A percentile compares a stretch with the other conserved stretches of the same genome.
These are phyloP conservation scores for Vulpes vulpes DNA, from an alignment of 2,113 vertebrate genomes.

Conservation along the genomic window DNA sequence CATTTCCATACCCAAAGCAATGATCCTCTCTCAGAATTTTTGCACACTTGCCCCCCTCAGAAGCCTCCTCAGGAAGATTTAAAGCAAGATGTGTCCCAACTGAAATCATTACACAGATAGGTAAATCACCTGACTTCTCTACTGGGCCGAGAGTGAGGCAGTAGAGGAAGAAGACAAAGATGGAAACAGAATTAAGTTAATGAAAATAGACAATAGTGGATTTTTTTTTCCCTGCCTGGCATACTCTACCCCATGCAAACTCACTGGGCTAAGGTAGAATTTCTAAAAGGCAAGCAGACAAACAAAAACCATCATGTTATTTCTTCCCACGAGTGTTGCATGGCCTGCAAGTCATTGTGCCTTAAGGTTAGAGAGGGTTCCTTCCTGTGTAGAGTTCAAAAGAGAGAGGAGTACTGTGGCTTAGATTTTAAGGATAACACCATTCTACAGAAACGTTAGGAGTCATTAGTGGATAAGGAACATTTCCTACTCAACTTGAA, in stretches of 20 bases:
- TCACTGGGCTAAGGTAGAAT: neutral
- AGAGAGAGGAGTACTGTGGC: neutral
- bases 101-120: neutral
- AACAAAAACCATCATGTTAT: neutral
- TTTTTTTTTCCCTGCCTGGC: neutral
- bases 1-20: neutral
- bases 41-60: neutral
- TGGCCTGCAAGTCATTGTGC: neutral
- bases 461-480: neutral
- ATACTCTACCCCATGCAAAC: neutral
- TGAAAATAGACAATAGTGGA: neutral
- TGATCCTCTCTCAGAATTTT: neutral
- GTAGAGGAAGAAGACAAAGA: neutral
- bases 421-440: neutral
- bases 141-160: neutral
- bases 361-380: neutral
- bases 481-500: neutral
- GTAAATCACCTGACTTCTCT: neutral
- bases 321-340: neutral
- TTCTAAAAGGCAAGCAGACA: neutral
- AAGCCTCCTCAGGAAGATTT: constrained; percentile 1
- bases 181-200: neutral
- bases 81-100: neutral
- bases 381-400: neutral
- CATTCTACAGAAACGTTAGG: neutral